Base-by-base conservation (phyloP, 92 coral and sea anemone species). In the Diadumene lineata region DNA sequence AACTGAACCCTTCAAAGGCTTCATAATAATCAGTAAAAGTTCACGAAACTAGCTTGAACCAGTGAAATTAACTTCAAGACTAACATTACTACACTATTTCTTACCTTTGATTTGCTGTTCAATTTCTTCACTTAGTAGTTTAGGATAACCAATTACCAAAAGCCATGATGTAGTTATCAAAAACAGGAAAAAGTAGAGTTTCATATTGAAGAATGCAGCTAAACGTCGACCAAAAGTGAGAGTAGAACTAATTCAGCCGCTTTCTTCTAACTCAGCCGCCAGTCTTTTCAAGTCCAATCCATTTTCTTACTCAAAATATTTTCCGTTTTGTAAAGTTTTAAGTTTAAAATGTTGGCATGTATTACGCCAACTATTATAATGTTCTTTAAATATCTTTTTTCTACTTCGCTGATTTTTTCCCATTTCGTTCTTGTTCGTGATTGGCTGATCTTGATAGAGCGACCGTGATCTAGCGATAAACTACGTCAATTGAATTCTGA, bases 331-430 rank as follows among this genome's bases (percentile, higher is more conserved):
- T n/a, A n/a, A n/a, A n/a, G n/a, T n/a, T n/a, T n/a, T n/a, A n/a
- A n/a, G n/a, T n/a, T n/a, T n/a, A n/a, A n/a, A n/a, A n/a, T n/a
- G n/a, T n/a, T n/a, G n/a, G n/a, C n/a, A n/a, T n/a, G n/a, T n/a
- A n/a, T n/a, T n/a, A n/a, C n/a, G n/a, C n/a, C n/a, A n/a, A n/a
- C n/a, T n/a, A n/a, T n/a, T n/a, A 58, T 58, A 10, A 58, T 13
- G 56, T 34, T 11, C 56, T 67, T 43, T 67, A 67, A 43, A 64
- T 64, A 64, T 32, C 15, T 64, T 21, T 53, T 64, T 33, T 67
- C 34, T 31, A 50, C 38, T 26, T 43, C 55, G n/a, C 1, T 67
- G 72, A 67, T 67, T 67, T 67, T 67, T 43, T 50, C 48, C 15
- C 18, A 34, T 53, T 4, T 38, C 48, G 60, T 53, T 53, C 60